These are phyloP conservation scores for Lutra lutra DNA, from an alignment of 2,797 vertebrate species.

Conservation along the genomic window DNA sequence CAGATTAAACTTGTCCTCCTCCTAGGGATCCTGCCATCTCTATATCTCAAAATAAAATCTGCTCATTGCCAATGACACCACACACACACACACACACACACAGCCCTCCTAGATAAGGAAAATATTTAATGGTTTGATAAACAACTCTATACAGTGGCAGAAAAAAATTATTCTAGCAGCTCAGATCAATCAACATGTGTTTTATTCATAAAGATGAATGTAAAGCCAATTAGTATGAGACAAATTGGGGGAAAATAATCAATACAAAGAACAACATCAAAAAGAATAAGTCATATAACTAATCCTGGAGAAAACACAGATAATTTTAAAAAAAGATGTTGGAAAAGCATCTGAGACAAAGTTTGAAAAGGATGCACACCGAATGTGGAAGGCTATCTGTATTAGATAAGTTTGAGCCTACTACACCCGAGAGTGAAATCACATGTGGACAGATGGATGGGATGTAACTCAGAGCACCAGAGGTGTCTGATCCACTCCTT, in stretches of 20 bases:
- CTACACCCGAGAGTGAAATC: background rate
- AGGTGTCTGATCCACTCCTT: background rate
- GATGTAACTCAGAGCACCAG: background rate
- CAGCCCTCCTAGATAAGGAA: background rate
- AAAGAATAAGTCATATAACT: background rate
- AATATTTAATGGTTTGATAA: background rate
- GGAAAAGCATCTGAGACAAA: background rate
- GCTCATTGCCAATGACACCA: background rate
- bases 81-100: background rate
- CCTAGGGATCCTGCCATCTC: background rate
- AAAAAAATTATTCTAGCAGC: background rate
- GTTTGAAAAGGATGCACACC: background rate
- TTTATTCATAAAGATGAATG: conserved; percentile 29
- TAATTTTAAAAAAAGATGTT: background rate
- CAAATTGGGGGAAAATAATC: background rate
- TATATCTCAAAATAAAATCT: background rate
- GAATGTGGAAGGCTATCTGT: background rate
- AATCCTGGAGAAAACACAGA: background rate
- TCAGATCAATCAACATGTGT: background rate
- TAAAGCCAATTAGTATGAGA: background rate
- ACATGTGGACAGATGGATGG: background rate
- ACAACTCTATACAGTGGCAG: background rate
- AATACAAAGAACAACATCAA: background rate
- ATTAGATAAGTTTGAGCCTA: background rate
- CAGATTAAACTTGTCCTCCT: background rate